Base-by-base conservation (phyloP, 2,113 vertebrate genomes). In the Pelecanus crispus region DNA sequence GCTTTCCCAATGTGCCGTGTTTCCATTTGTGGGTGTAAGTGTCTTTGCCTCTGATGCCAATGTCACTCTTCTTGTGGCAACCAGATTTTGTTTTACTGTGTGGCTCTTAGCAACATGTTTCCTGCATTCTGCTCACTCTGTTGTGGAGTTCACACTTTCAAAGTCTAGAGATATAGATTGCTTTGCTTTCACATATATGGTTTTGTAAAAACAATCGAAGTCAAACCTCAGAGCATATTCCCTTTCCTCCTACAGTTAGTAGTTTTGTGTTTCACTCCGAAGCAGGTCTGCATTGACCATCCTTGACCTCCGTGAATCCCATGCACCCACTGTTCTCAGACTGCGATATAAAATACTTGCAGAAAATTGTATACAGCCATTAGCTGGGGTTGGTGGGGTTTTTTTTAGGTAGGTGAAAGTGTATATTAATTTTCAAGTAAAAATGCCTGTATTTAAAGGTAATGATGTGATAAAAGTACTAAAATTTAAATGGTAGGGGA, bases 41-140 rank as follows among this genome's bases (percentile, higher is more conserved):
- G 88, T 75, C 88, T 50, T 96, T 97, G 95, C 88, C n/a, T 71
- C 67, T 88, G 79, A 95, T 97, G 97, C 97, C 97, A 96, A 83
- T 40, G 82, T 97, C 96, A 93, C 88, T 86, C 77, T 95, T 96
- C 91, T 74, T 8, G 87, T 94, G 96, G 93, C 94, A 92, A 92
- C 95, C 97, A 98, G 98, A 97, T 98, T 98, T 97, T 97, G 97
- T 98, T 97, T 95, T 95, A 82, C 95, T 97, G 13, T 49, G 90
- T 93, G 96, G 97, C 91, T 98, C 97, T 97, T 97, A 92, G 95
- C 97, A 97, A 96, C 97, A 95, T 95, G 86, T 97, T 97, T 97
- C 94, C 91, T 92, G 95, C 94, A 95, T 97, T 97, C 97, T 97
- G 98, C 95, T 98, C 73, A 0, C 94, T 97, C 97, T 96, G 96